phyloP scores from a whole-genome alignment of 1,140 invertebrate genomes.

The Samia ricini region DNA sequence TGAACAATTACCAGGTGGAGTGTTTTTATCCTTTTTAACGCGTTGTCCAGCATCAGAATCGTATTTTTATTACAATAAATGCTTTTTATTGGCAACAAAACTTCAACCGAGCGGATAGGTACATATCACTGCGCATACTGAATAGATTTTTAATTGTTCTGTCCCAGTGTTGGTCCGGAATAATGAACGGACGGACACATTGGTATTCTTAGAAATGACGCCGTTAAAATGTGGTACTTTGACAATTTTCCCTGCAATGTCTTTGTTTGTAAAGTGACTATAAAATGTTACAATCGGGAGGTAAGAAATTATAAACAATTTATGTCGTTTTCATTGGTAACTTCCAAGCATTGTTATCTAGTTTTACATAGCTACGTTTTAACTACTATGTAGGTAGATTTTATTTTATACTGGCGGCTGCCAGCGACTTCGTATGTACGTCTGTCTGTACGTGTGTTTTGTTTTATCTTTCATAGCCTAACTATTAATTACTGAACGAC shows the following conservation, averaged over 20 bases:
- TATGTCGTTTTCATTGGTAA: not conserved
- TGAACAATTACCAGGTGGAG: conserved; percentile 42
- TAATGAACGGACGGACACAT: conserved; percentile 50
- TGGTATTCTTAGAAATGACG: conserved; percentile 48
- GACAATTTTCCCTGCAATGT: conserved; percentile 11
- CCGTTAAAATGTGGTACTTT: conserved; percentile 35
- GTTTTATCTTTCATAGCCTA: no score
- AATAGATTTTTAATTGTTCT: conserved; percentile 68
- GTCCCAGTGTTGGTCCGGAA: conserved; percentile 38
- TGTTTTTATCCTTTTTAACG: conserved; percentile 41
- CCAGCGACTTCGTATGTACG: no score
- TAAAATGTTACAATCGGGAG: conserved; percentile 5
- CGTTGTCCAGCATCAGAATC: conserved; percentile 51
- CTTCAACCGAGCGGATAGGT: conserved; percentile 42
- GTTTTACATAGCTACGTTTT: not conserved
- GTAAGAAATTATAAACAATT: not conserved
- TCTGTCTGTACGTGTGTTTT: no score
- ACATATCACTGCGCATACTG: conserved; percentile 46
- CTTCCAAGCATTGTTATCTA: not conserved
- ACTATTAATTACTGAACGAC: no score
- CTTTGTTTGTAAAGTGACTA: conserved; percentile 10
- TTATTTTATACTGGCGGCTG: not conserved
- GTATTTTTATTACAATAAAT: conserved; percentile 47
- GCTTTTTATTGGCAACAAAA: conserved; percentile 66
- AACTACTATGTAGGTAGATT: not conserved